phyloP scores from a whole-genome alignment of 2,888 invertebrate genomes.

The Neoitamus cyanurus region DNA sequence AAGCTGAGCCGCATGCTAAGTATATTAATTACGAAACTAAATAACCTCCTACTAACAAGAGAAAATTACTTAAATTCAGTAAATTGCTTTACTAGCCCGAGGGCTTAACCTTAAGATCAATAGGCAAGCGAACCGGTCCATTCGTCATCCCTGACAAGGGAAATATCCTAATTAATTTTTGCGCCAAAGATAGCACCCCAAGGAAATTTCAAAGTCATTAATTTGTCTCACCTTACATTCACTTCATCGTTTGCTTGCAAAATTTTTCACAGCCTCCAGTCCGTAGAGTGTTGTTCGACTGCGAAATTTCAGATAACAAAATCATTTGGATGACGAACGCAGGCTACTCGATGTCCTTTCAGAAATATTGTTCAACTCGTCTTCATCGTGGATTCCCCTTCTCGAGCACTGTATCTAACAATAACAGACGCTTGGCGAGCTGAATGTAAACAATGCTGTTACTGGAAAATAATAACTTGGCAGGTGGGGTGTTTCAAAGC shows the following conservation, averaged over 20 bases:
- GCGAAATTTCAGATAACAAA: neutral
- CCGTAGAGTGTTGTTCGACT: neutral
- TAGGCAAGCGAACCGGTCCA: neutral
- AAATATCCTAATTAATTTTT: neutral
- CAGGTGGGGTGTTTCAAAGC: neutral
- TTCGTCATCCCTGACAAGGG: constrained; percentile 1
- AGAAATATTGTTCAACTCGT: neutral
- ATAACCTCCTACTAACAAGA: neutral
- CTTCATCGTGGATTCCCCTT: neutral
- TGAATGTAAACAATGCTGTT: neutral
- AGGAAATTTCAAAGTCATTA: neutral
- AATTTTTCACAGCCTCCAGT: neutral
- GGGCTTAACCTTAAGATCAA: neutral
- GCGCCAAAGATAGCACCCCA: neutral
- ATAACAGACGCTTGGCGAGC: neutral
- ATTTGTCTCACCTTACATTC: neutral
- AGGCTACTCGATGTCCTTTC: neutral
- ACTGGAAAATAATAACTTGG: neutral
- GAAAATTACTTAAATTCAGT: neutral
- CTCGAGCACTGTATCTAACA: neutral
- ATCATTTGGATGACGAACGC: neutral
- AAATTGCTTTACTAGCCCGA: neutral
- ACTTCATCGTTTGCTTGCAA: neutral
- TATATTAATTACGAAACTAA: neutral
- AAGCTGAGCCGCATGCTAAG: neutral